phyloP scores from a whole-genome alignment of 2,888 invertebrate genomes.

The Flexamia atlantica region DNA sequence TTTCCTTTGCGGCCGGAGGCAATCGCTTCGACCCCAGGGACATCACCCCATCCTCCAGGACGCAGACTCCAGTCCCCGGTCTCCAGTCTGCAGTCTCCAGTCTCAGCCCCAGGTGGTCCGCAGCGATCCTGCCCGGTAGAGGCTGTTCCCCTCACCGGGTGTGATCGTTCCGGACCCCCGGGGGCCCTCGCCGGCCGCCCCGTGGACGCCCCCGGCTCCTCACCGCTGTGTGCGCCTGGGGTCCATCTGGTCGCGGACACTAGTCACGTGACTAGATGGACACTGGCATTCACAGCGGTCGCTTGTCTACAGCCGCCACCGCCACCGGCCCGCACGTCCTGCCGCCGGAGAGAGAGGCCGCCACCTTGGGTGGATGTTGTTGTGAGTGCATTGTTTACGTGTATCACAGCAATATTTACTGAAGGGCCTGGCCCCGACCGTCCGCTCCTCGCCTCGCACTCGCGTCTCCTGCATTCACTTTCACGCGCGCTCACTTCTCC shows the following conservation, averaged over 20 bases:
- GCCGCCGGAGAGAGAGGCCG: neutral
- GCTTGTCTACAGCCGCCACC: neutral
- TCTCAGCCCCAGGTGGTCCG: neutral
- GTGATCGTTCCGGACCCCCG: constrained; percentile 42
- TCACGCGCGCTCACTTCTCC: constrained; percentile 9
- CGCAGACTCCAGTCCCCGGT: neutral
- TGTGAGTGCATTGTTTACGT: constrained; percentile 14
- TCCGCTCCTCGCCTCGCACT: neutral
- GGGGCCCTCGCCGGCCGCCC: neutral
- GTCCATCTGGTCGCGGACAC: constrained; percentile 40
- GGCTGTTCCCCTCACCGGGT: constrained; percentile 32
- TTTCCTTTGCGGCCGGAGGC: constrained; percentile 56
- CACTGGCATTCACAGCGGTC: constrained; percentile 47
- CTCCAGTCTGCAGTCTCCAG: neutral
- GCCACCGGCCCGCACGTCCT: neutral
- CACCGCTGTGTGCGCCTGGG: constrained; percentile 27
- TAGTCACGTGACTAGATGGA: constrained; percentile 47
- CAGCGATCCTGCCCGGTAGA: constrained; percentile 39
- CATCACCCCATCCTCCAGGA: neutral
- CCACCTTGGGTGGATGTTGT: constrained; percentile 48
- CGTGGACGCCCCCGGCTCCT: neutral
- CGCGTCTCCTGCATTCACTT: neutral
- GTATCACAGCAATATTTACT: constrained; percentile 58
- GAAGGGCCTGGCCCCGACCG: constrained; percentile 30
- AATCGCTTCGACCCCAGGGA: constrained; percentile 14